Conservation (phyloP, 2,113 vertebrate species). For the Morphnarchus princeps region DNA sequence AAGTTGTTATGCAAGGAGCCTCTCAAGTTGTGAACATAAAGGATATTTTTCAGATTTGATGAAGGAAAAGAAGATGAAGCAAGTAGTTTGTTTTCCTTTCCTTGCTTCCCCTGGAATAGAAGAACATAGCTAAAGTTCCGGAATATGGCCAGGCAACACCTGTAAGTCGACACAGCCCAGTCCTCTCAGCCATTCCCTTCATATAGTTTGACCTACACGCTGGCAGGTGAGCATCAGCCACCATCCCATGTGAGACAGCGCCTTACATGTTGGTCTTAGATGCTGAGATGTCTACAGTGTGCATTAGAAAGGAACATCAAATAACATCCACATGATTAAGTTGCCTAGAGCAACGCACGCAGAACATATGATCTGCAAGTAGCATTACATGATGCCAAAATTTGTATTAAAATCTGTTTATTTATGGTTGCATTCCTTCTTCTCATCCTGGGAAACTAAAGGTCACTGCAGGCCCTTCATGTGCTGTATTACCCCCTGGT, state of each 20-base stretch:
- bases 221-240: not conserved
- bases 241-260: not conserved
- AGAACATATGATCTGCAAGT: not conserved
- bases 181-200: not conserved
- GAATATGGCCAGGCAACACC: not conserved
- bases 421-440: not conserved
- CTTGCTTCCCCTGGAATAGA: not conserved
- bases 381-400: not conserved
- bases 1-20: not conserved
- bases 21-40: not conserved
- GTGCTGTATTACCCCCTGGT: not conserved
- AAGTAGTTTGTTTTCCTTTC: not conserved
- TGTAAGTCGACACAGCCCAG: not conserved
- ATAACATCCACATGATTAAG: not conserved
- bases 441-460: not conserved
- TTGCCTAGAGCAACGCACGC: accelerated
- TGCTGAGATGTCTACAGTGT: not conserved
- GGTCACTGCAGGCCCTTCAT: not conserved
- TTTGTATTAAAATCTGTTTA: not conserved
- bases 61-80: not conserved
- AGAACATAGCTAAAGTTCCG: not conserved
- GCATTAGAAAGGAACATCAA: not conserved
- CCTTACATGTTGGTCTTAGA: not conserved
- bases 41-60: not conserved
- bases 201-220: not conserved